These are phyloP conservation scores for Digitonthophagus gazella DNA, from an alignment of 2,888 invertebrate genomes.

Conservation along the genomic window DNA sequence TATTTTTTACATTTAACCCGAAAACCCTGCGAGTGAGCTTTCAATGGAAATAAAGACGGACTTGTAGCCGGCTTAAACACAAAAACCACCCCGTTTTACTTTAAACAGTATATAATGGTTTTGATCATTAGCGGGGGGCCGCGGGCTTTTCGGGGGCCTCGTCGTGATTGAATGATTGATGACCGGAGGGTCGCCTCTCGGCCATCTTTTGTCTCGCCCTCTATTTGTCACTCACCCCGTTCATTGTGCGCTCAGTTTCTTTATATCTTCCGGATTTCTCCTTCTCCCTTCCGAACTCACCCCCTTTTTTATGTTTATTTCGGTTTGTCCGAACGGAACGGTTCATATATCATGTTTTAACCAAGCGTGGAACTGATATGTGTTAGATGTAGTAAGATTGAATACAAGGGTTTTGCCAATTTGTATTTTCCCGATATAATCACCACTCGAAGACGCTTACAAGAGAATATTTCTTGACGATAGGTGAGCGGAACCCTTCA, in stretches of 20 bases:
- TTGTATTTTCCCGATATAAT: background rate
- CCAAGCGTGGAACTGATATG: background rate
- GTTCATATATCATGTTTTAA: background rate
- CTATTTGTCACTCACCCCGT: slow-evolving; percentile 21
- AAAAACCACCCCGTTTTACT: slow-evolving; percentile 36
- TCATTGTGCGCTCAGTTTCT: slow-evolving; percentile 8
- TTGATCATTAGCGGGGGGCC: slow-evolving; percentile 41
- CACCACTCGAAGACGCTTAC: background rate
- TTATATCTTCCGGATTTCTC: background rate
- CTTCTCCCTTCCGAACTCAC: background rate
- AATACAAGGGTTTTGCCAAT: background rate
- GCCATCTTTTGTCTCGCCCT: slow-evolving; percentile 24
- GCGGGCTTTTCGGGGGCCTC: slow-evolving; percentile 26
- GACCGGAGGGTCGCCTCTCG: slow-evolving; percentile 30
- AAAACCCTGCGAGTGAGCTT: slow-evolving; percentile 27
- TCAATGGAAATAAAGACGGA: slow-evolving; percentile 35
- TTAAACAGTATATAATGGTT: slow-evolving; percentile 41
- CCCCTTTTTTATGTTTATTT: background rate
- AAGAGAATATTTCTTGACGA: slow-evolving; percentile 25
- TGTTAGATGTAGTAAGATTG: background rate
- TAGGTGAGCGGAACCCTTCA: slow-evolving; percentile 86
- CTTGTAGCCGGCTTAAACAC: slow-evolving; percentile 29
- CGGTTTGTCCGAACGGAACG: background rate
- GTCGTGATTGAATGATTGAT: slow-evolving; percentile 44
- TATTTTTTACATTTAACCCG: slow-evolving; percentile 37